These are phyloP conservation scores for Manduca sexta DNA, from an alignment of 1,140 invertebrate genomes.

Conservation along the genomic window DNA sequence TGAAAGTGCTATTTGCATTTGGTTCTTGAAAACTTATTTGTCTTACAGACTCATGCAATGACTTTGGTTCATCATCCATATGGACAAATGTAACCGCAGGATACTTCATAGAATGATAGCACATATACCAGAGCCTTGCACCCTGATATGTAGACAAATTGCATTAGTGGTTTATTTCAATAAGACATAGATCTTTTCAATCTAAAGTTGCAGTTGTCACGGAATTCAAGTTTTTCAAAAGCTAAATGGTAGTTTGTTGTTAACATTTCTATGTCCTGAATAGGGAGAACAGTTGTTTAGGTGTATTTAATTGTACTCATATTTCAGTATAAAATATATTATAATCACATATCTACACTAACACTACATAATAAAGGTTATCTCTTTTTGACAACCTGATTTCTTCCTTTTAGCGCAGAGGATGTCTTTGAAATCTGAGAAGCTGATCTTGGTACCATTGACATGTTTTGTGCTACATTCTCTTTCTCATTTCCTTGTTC, in stretches of 20 bases:
- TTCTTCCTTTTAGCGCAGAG: slow-evolving; percentile 29
- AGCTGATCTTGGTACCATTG: slow-evolving; percentile 21
- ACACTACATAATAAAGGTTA: slow-evolving; percentile 19
- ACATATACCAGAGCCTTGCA: slow-evolving; percentile 53
- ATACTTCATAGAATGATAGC: slow-evolving; percentile 57
- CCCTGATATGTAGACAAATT: slow-evolving; percentile 40
- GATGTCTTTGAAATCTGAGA: slow-evolving; percentile 34
- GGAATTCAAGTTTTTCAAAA: slow-evolving; percentile 50
- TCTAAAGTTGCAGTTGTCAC: slow-evolving; percentile 32
- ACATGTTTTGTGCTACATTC: slow-evolving; percentile 36
- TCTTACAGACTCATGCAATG: slow-evolving; percentile 17
- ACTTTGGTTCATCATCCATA: slow-evolving; percentile 35
- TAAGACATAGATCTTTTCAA: slow-evolving; percentile 20
- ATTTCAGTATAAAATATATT: slow-evolving; percentile 11
- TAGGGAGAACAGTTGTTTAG: slow-evolving; percentile 24
- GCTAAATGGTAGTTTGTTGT: slow-evolving; percentile 36
- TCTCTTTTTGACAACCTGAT: slow-evolving; percentile 52
- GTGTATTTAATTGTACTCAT: too few relatives aligned
- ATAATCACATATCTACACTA: slow-evolving; percentile 14
- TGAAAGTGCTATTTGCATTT: slow-evolving; percentile 42
- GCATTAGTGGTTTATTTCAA: slow-evolving; percentile 21
- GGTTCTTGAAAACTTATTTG: slow-evolving; percentile 28
- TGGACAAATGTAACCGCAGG: slow-evolving; percentile 51
- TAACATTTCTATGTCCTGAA: slow-evolving; percentile 38
- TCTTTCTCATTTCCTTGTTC: slow-evolving; percentile 49